phyloP scores from a whole-genome alignment of 1,140 invertebrate genomes.

The Lepidurus apus region DNA sequence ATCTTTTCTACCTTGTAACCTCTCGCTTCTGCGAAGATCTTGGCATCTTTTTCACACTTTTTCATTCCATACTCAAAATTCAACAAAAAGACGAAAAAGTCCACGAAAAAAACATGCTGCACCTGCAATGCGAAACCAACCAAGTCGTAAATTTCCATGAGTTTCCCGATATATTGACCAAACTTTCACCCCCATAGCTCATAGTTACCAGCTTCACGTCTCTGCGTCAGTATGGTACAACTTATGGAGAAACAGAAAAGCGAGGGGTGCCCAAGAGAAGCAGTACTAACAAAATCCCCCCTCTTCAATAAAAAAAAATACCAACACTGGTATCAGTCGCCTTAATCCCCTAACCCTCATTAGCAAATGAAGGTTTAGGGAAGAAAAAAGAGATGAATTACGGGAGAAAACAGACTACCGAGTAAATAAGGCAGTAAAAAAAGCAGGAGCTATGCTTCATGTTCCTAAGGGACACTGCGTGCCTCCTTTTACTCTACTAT shows the following conservation, averaged over 20 bases:
- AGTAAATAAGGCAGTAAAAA: background rate
- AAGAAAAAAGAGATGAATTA: too few relatives aligned
- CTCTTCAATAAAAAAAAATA: background rate
- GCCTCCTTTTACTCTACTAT: background rate
- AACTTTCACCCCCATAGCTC: background rate
- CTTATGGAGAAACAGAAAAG: background rate
- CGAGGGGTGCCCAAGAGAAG: background rate
- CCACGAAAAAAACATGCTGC: background rate
- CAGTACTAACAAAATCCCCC: too few relatives aligned
- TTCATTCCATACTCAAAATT: background rate
- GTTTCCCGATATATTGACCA: slow-evolving; percentile 1
- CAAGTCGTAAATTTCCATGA: slow-evolving; percentile 11
- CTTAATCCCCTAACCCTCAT: background rate
- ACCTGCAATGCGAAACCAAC: slow-evolving; percentile 17
- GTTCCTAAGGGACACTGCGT: background rate
- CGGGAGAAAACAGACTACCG: background rate
- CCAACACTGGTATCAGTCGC: background rate
- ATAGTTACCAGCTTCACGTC: background rate
- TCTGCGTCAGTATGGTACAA: background rate
- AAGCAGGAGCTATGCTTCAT: background rate
- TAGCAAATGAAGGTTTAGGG: slow-evolving; percentile 1
- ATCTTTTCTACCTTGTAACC: background rate
- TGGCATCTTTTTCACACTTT: background rate
- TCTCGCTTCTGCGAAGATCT: background rate
- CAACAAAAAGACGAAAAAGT: background rate